A percentile compares a stretch with the other conserved stretches of the same genome.
Conservation (phyloP, 2,113 vertebrate species). For the Saimiri boliviensis region DNA sequence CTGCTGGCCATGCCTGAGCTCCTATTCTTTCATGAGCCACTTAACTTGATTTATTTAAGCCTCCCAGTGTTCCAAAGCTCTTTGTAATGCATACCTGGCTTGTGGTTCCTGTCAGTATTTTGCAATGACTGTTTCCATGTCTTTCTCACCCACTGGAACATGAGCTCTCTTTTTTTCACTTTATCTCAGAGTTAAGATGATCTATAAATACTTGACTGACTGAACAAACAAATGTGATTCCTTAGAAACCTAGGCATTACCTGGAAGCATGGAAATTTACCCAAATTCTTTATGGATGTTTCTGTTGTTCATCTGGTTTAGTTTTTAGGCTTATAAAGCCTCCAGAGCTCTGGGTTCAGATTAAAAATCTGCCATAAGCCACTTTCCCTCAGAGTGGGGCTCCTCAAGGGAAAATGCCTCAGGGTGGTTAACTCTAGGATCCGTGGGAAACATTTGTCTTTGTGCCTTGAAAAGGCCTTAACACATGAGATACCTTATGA, state of each 20-base stretch:
- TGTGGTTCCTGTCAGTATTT: background rate
- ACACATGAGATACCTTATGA: background rate
- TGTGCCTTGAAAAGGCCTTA: background rate
- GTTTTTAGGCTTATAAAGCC: background rate
- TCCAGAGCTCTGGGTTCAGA: background rate
- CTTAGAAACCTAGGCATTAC: background rate
- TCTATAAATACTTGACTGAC: background rate
- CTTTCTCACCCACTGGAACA: background rate
- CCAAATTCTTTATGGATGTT: background rate
- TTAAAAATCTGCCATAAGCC: background rate
- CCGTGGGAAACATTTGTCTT: background rate
- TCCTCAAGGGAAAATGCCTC: background rate
- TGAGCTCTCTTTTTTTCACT: background rate
- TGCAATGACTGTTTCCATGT: background rate
- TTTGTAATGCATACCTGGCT: background rate
- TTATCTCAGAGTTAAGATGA: background rate
- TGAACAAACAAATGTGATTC: background rate
- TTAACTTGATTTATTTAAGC: background rate
- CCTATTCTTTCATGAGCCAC: background rate
- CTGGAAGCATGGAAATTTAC: background rate
- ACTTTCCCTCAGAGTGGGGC: background rate
- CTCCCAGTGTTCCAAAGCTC: background rate
- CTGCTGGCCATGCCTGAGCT: background rate
- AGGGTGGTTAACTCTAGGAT: background rate
- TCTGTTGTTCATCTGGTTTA: background rate